Evolutionary conservation across 2,113 vertebrate genomes (phyloP).

Genomic region (Callospermophilus lateralis): DNA sequence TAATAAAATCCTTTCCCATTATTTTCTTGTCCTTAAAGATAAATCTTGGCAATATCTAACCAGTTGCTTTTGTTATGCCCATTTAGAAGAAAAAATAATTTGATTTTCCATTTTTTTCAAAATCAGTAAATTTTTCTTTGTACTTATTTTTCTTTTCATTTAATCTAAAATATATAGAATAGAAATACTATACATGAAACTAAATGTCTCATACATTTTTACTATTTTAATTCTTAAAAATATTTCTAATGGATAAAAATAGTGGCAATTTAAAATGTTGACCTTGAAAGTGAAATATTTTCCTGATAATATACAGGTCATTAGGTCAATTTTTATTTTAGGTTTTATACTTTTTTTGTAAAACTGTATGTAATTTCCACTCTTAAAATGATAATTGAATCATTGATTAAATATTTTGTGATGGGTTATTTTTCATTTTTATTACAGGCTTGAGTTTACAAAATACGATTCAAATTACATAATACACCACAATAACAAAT

Average conservation of each 20-base stretch:
- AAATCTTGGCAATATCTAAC: background rate
- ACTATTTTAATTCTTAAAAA: background rate
- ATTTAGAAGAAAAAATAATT: background rate
- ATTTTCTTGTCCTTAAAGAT: background rate
- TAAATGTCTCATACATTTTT: background rate
- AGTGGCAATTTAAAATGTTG: background rate
- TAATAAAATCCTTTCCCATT: background rate
- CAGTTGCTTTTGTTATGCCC: background rate
- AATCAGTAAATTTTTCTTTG: background rate
- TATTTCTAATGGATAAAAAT: background rate
- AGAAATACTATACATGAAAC: background rate
- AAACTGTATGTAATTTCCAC: background rate
- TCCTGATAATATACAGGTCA: background rate
- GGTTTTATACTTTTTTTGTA: background rate
- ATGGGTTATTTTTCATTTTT: background rate
- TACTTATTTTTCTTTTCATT: background rate
- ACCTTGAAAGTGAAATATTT: background rate
- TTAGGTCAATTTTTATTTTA: background rate
- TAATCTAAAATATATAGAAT: background rate
- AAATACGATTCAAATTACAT: background rate
- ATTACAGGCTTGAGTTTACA: background rate
- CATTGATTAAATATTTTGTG: background rate
- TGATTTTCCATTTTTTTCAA: background rate
- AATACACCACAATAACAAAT: background rate
- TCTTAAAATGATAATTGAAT: background rate